Evolutionary conservation across 2,888 invertebrate genomes (phyloP), one percentile per base, ranked within the genome.

Genomic region (Sphecodes monilicornis): DNA sequence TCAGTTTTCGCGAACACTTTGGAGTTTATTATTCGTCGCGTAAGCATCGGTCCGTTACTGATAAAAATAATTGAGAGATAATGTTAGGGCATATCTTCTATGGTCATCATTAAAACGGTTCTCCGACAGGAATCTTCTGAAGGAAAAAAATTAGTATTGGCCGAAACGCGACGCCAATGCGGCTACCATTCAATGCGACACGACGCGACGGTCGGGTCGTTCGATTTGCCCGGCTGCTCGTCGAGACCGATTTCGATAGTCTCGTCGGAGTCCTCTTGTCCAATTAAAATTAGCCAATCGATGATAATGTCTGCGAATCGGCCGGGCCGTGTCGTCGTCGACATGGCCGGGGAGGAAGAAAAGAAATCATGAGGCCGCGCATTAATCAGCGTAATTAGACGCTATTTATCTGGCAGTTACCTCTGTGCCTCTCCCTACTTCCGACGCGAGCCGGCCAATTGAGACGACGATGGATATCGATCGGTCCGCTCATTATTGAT

Each of bases 331-430:
- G 71, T 79, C 82, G 82, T 79, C 76, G 81, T 64, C 78, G 80
- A 84, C 68, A 85, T 60, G 75, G 29, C 22, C 72, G 39, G 22
- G 74, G 72, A 84, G 84, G 75, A 3, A 66, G 46, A 68, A 88
- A 91, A 93, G 92, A 93, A 92, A 90, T 92, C 86, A 84, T 86
- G 86, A 76, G 83, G 82, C 73, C 84, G 87, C 88, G 86, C 92
- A 93, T 94, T 93, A 93, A 93, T 94, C 91, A 91, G 89, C 92
- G 91, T 94, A 94, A 94, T 94, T 93, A 94, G 91, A 92, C 91
- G 91, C 93, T 91, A 94, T 94, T 94, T 93, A 94, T 94, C 91
- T 80, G 73, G 68, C 68, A 60, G 73, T 76, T 80, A 74, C 41
- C 78, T 78, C 83, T 60, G 29, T 26, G 73, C 43, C 79, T 82